Base-by-base conservation (phyloP, 2,113 vertebrate species). In the Nesogale talazaci region DNA sequence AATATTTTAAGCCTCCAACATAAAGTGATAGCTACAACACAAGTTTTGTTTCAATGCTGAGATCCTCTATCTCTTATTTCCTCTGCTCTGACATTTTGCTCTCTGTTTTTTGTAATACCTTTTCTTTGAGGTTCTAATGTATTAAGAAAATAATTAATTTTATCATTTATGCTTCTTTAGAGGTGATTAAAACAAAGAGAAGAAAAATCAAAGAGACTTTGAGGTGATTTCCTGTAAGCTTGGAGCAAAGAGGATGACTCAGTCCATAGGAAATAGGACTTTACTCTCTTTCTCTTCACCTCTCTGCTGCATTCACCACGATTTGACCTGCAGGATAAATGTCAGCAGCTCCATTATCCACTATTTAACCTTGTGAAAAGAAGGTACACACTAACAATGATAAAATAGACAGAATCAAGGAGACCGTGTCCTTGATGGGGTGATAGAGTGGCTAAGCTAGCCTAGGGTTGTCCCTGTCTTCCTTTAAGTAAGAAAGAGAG, bases 291-390 rank as follows among this genome's bases (percentile, higher is more conserved):
- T 3, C 56, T 65, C 25, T 2, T 83, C 27, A 34, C 59, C 46
- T 90, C 25, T 9, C 6, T 77, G n/a, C 12, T 91, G 69, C 88
- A 87, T 75, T 84, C 82, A 77, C 38, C 81, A 36, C 2, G 29
- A 69, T n/a, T 91, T 96, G 80, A 92, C 61, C 67, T 92, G 93
- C 59, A 56, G 56, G 67, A 84, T 57, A 38, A 63, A 92, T 80
- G 80, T 86, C 56, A 80, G 19, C 11, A 79, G n/a, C 63, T 77
- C 52, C 34, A 87, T 78, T 91, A 94, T 52, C 38, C 20, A 63
- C n/a, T 69, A 4, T 69, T 96, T 94, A 92, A 93, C 87, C 72
- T 89, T 87, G 40, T 56, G 34, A 9, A 88, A 52, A 80, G 22
- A 86, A 88, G 25, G 22, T 40, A 34, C 22, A 83, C 40, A 63